A percentile compares a stretch with the other conserved stretches of the same genome.
Evolutionary conservation across 1,140 invertebrate genomes (phyloP).

Genomic region (Sweltsa coloradensis): DNA sequence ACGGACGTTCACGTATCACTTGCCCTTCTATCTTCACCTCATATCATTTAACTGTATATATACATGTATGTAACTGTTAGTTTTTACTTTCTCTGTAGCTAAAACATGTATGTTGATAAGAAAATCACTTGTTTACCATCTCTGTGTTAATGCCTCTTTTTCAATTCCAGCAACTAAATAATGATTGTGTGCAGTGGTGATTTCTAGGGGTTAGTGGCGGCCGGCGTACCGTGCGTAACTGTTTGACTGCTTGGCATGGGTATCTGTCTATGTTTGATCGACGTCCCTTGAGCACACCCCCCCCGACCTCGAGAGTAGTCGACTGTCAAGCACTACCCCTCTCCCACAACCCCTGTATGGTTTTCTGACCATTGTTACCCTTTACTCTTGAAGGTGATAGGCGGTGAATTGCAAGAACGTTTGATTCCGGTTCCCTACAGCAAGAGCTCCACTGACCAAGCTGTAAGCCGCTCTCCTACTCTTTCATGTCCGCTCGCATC

Average conservation of each 20-base stretch:
- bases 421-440: constrained; percentile 98
- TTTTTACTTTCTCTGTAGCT: constrained; percentile 15
- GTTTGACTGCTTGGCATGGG: constrained; percentile 17
- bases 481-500: constrained; percentile 29
- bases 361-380: constrained; percentile 38
- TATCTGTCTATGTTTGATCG: constrained; percentile 14
- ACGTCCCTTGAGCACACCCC: constrained; percentile 14
- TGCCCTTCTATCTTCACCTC: too few relatives aligned
- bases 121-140: constrained; percentile 16
- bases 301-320: background rate
- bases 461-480: constrained; percentile 73
- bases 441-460: constrained; percentile 98
- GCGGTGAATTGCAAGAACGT: constrained; percentile 97
- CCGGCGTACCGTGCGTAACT: constrained; percentile 9
- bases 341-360: constrained; percentile 9
- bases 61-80: constrained; percentile 9
- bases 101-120: constrained; percentile 13
- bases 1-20: too few relatives aligned
- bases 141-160: constrained; percentile 18
- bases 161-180: constrained; percentile 18
- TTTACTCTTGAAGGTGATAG: constrained; percentile 92
- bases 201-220: constrained; percentile 14
- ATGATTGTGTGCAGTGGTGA: constrained; percentile 12
- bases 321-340: background rate
- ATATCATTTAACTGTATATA: constrained; percentile 12